phyloP scores from a whole-genome alignment of 1,140 invertebrate genomes.

The Heliconius himera region DNA sequence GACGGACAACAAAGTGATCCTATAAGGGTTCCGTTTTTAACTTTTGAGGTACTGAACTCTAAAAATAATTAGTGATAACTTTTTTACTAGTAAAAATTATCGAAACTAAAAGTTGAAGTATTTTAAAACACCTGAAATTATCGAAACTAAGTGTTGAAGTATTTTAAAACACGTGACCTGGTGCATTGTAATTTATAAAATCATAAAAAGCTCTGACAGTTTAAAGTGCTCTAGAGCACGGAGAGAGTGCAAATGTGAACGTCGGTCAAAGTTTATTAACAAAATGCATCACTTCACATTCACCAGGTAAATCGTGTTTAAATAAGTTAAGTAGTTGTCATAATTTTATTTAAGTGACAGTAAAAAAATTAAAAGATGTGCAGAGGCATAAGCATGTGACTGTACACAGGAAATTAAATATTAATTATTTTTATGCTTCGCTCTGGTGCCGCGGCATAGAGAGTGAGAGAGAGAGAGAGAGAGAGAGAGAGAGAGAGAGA shows the following conservation, averaged over 20 bases:
- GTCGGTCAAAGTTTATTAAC: background rate
- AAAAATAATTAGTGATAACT: background rate
- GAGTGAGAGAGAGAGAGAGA: too few relatives aligned
- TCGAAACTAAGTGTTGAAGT: background rate
- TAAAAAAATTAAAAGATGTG: too few relatives aligned
- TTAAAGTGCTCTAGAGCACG: slow-evolving; percentile 3
- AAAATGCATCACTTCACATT: background rate
- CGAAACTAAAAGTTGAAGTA: background rate
- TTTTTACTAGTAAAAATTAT: background rate
- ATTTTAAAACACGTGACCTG: background rate
- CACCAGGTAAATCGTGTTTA: background rate
- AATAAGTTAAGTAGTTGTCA: background rate
- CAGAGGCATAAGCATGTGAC: too few relatives aligned
- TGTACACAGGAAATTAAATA: too few relatives aligned
- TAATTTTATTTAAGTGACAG: too few relatives aligned
- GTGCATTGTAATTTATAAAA: background rate
- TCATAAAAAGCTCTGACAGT: slow-evolving; percentile 9
- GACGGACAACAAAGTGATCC: too few relatives aligned
- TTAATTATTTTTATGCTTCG: too few relatives aligned
- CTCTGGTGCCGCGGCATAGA: too few relatives aligned
- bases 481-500: too few relatives aligned
- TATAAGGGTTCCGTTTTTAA: too few relatives aligned
- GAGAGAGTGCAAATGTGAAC: background rate
- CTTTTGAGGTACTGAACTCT: too few relatives aligned
- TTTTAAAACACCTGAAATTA: background rate